Conservation (phyloP, 1,140 invertebrate genomes). For the Diorhabda sublineata region DNA sequence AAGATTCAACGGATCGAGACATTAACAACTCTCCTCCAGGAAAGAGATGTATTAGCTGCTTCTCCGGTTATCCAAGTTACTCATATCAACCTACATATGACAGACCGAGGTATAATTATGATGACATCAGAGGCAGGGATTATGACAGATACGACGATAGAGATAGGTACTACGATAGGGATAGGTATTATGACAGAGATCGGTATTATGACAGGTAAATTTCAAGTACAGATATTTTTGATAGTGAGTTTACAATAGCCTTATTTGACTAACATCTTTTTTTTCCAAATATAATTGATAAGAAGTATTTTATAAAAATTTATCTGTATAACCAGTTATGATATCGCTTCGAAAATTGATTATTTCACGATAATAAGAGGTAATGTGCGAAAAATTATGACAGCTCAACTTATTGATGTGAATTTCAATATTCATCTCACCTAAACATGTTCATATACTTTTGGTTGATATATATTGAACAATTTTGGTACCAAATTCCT, state of each 20-base stretch:
- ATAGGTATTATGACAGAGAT: conserved; percentile 16
- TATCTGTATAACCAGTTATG: too few relatives aligned
- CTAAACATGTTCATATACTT: too few relatives aligned
- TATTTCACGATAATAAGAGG: too few relatives aligned
- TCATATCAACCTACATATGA: not conserved
- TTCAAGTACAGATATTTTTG: not conserved
- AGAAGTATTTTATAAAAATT: too few relatives aligned
- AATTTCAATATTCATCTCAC: too few relatives aligned
- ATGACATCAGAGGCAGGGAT: conserved; percentile 7
- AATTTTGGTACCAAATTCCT: too few relatives aligned
- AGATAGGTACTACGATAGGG: conserved; percentile 23
- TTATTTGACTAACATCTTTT: not conserved
- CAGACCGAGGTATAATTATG: conserved; percentile 10
- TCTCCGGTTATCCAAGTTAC: conserved; percentile 11
- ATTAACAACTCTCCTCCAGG: conserved; percentile 6
- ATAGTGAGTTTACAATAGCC: not conserved
- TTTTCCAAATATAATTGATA: too few relatives aligned
- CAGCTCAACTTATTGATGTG: too few relatives aligned
- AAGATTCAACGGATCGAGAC: conserved; percentile 14
- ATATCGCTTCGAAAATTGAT: too few relatives aligned
- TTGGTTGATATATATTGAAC: too few relatives aligned
- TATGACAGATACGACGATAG: conserved; percentile 20
- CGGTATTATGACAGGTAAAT: conserved; percentile 8
- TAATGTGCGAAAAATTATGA: too few relatives aligned
- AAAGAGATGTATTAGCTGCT: conserved; percentile 27